Conservation (phyloP, 23 tunicate species). For the Aplidium turbinatum region DNA sequence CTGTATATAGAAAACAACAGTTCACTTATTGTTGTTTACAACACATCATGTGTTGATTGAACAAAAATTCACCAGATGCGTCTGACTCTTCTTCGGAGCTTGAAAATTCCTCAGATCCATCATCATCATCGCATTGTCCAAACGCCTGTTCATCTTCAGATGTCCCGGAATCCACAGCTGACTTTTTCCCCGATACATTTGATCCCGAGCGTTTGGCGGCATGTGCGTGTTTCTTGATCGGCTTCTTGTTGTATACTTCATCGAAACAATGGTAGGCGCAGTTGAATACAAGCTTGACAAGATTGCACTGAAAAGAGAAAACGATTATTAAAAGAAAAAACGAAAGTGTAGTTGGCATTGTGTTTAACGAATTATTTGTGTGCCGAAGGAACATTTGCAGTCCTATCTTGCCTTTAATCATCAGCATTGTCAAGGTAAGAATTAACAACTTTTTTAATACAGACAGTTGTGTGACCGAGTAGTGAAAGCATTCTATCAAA, state of each 20-base stretch:
- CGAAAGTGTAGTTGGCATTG: too few species aligned
- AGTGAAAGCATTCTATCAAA: too few species aligned
- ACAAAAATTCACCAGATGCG: not conserved
- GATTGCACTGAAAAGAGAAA: constrained; percentile 18
- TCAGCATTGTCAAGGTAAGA: too few species aligned
- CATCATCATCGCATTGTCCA: constrained; percentile 31
- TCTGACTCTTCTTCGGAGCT: constrained; percentile 27
- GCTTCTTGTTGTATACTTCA: constrained; percentile 14
- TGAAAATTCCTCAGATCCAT: constrained; percentile 17
- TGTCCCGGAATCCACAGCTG: constrained; percentile 6
- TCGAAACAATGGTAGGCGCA: constrained; percentile 14
- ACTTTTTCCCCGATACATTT: constrained; percentile 6
- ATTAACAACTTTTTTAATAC: too few species aligned
- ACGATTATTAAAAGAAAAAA: too few species aligned
- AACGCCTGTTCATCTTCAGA: constrained; percentile 39
- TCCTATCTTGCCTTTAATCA: too few species aligned
- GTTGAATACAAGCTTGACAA: constrained; percentile 11
- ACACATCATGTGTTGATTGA: not conserved
- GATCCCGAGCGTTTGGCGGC: constrained; percentile 20
- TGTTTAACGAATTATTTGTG: too few species aligned
- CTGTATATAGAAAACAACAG: too few species aligned
- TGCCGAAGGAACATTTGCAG: too few species aligned
- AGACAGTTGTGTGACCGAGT: too few species aligned
- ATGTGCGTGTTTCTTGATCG: not conserved
- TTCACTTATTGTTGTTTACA: not conserved